phyloP scores from a whole-genome alignment of 2,113 vertebrate species.

The Platichthys flesus region DNA sequence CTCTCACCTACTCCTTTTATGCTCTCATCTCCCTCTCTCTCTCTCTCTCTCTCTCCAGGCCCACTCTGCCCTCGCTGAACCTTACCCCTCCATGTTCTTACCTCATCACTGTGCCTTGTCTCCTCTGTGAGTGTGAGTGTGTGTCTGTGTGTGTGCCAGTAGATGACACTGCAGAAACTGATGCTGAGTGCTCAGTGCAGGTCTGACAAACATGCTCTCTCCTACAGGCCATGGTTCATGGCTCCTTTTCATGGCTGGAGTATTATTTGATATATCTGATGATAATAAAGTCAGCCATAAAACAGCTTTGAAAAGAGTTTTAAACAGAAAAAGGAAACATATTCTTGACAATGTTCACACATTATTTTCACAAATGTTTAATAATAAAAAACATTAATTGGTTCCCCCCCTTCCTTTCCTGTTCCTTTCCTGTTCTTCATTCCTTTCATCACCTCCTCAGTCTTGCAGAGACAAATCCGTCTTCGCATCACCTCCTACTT shows the following conservation, averaged over 20 bases:
- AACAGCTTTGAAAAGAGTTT: not conserved
- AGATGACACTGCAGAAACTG: slow-evolving; percentile 53
- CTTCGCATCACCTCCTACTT: not conserved
- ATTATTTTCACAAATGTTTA: not conserved
- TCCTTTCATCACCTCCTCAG: slow-evolving; percentile 14
- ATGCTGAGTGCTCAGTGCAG: slow-evolving; percentile 54
- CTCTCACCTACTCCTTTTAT: not conserved
- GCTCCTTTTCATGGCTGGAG: not conserved
- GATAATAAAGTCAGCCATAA: not conserved
- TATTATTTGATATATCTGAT: not conserved
- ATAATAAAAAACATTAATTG: not conserved
- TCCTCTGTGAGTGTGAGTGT: not conserved
- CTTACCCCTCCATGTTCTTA: slow-evolving; percentile 1
- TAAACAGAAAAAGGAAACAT: not conserved
- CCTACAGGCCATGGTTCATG: not conserved
- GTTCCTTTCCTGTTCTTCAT: not conserved
- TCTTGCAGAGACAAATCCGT: not conserved
- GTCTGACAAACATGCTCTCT: slow-evolving; percentile 35
- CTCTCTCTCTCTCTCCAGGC: not conserved
- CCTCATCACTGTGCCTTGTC: slow-evolving; percentile 9
- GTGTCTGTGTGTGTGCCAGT: slow-evolving; percentile 11
- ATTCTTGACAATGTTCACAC: not conserved
- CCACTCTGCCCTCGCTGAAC: not conserved
- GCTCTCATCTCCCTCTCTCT: not conserved
- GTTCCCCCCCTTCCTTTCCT: not conserved